These are phyloP conservation scores for Holothuria glaberrima DNA, from an alignment of 35 echinoderm and acorn worm species.

Conservation along the genomic window DNA sequence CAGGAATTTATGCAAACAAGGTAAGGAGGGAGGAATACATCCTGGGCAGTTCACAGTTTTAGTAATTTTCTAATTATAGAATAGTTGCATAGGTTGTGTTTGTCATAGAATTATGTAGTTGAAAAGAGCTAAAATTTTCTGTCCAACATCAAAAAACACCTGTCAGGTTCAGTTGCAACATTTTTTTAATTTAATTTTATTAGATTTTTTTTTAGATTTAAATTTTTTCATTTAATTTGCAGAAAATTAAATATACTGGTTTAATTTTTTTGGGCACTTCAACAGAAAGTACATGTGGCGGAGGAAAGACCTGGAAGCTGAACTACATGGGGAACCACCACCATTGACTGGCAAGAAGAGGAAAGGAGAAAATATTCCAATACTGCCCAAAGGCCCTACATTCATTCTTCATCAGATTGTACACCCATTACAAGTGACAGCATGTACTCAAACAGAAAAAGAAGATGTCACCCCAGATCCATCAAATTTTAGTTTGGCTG, in stretches of 20 bases:
- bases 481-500: background rate
- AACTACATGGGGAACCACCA: background rate
- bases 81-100: background rate
- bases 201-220: background rate
- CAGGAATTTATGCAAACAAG: constrained; percentile 24
- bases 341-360: background rate
- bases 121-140: too few relatives aligned
- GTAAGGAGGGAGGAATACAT: background rate
- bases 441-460: constrained; percentile 14
- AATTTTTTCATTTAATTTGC: background rate
- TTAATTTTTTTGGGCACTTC: background rate
- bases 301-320: constrained; percentile 44
- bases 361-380: background rate
- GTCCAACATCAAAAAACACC: too few relatives aligned
- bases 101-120: too few relatives aligned
- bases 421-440: background rate
- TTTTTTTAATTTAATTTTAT: too few relatives aligned
- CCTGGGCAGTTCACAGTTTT: background rate
- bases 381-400: constrained; percentile 34
- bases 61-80: background rate
- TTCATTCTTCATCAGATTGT: constrained; percentile 49
- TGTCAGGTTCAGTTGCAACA: too few relatives aligned
- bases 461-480: background rate
- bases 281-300: constrained; percentile 40
- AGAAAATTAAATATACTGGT: background rate